Percentiles rank a stretch among this genome's conserved stretches.
Conservation (phyloP, 2,797 vertebrate genomes). For the Crocodylus rhombifer region DNA sequence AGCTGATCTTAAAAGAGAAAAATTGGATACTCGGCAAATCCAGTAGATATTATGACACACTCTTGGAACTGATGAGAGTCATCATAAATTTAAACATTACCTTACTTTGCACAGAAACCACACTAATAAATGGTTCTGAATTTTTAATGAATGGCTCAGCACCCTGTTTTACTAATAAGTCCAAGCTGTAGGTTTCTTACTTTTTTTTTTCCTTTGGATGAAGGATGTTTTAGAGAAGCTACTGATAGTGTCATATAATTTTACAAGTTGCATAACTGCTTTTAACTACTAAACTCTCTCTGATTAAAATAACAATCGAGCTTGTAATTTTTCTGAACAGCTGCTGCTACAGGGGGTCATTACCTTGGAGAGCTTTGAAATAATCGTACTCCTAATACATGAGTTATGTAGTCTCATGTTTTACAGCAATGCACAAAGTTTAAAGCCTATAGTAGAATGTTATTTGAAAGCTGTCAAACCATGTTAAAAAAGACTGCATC, state of each 20-base stretch:
- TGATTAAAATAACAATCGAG: constrained; percentile 88
- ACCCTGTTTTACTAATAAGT: constrained; percentile 69
- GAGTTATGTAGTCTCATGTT: constrained; percentile 84
- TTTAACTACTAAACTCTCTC: constrained; percentile 83
- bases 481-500: constrained; percentile 86
- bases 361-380: constrained; percentile 84
- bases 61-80: constrained; percentile 72
- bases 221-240: constrained; percentile 71
- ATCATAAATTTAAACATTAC: constrained; percentile 77
- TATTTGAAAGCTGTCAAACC: constrained; percentile 90
- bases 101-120: constrained; percentile 66
- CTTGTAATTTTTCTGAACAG: constrained; percentile 87
- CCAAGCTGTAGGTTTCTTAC: constrained; percentile 24
- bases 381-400: constrained; percentile 81
- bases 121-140: constrained; percentile 78
- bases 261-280: constrained; percentile 85
- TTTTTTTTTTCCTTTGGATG: constrained; percentile 61
- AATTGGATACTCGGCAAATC: constrained; percentile 66
- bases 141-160: constrained; percentile 76
- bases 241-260: constrained; percentile 81
- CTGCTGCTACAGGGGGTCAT: constrained; percentile 85
- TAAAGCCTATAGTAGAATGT: constrained; percentile 85
- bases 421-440: constrained; percentile 85
- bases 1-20: constrained; percentile 75
- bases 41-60: constrained; percentile 68